These are phyloP conservation scores for Eucidaris tribuloides DNA, from an alignment of 35 echinoderm and acorn worm genomes.

Conservation along the genomic window DNA sequence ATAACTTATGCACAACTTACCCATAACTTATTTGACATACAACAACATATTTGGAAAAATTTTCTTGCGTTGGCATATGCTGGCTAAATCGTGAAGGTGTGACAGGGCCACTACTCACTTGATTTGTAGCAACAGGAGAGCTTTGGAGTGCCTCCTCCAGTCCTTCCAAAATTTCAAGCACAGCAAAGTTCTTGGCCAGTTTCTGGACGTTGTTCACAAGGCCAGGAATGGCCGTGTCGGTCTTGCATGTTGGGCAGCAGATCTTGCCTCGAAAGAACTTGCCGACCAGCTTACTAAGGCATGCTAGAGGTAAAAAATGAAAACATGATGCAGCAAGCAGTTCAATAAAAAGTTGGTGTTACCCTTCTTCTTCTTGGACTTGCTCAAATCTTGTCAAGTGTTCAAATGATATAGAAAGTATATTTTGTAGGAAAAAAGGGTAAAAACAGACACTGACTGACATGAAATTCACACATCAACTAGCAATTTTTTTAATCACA, in stretches of 20 bases:
- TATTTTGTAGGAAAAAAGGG: background rate
- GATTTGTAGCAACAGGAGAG: background rate
- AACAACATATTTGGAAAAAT: too few species aligned
- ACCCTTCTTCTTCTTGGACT: background rate
- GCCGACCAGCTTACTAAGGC: constrained; percentile 54
- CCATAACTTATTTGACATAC: too few species aligned
- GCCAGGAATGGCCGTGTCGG: constrained; percentile 46
- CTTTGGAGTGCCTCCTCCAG: constrained; percentile 16
- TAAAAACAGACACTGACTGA: background rate
- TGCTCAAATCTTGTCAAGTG: background rate
- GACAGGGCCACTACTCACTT: constrained; percentile 44
- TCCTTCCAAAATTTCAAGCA: constrained; percentile 66
- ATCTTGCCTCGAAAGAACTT: constrained; percentile 54
- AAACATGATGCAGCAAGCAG: background rate
- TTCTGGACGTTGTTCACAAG: constrained; percentile 56
- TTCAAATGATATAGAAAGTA: background rate
- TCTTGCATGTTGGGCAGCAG: constrained; percentile 64
- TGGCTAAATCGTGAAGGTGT: too few species aligned
- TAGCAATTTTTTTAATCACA: too few species aligned
- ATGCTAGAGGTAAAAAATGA: constrained; percentile 12
- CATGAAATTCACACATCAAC: background rate
- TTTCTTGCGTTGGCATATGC: too few species aligned
- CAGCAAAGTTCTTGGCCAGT: constrained; percentile 78
- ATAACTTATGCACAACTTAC: too few species aligned
- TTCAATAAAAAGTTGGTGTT: background rate